Base-by-base conservation (phyloP, 1,140 invertebrate species). In the Leptinotarsa undecemlineata region DNA sequence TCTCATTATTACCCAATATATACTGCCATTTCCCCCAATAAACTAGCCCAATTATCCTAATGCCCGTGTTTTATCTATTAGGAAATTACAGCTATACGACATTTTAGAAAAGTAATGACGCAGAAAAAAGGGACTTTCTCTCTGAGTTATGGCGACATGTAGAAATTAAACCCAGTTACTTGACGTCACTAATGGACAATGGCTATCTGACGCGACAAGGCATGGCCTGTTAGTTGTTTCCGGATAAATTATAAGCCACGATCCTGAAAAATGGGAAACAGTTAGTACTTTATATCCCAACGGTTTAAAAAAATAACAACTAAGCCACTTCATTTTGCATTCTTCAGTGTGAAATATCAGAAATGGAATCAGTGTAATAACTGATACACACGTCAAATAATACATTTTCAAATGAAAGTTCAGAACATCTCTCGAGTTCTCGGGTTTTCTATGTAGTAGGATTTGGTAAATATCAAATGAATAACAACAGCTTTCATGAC, bases 71-170 rank as follows among this genome's bases (percentile, higher is more conserved):
- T 60, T 57, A 70, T 70, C 47, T 70, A 70, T 70, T 48, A 57
- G 19, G 48, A 70, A 26, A 70, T 70, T 20, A 57, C 48, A 21
- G 14, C 47, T 13, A 26, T 70, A 48, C 68, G 68, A 70, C 68
- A 70, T 48, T 70, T 60, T 70, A 70, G 68, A 23, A 70, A 70
- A 23, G 68, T 70, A 70, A 70, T 70, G 68, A 70, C 51, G 68
- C 68, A 70, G 68, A 70, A 70, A 70, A 70, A 70, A 70, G 67
- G 23, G 48, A 47, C 68, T 70, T 64, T 70, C 68, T 21, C 51
- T 26, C 47, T 70, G 68, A 70, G 68, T 70, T 70, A 70, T 70
- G 6, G 48, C 68, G 19, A 70, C 68, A 26, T 70, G 20, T 23
- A 70, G 68, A 48, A 70, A 70, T 70, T 70, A 70, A 70, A 48